Conservation (phyloP, 2,888 invertebrate genomes). For the Meloe dianella region DNA sequence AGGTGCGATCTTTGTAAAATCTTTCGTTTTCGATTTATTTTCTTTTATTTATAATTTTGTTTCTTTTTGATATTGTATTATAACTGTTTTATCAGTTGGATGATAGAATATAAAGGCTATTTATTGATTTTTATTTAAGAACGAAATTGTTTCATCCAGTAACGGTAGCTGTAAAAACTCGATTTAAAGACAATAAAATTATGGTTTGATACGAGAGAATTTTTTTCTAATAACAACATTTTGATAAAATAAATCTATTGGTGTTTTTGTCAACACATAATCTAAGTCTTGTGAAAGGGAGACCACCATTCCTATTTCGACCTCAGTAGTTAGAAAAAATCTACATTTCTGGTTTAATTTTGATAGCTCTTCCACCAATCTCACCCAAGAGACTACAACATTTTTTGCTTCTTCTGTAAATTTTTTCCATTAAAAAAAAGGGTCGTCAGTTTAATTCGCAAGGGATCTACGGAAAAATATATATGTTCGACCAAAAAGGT, state of each 20-base stretch:
- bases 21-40: neutral
- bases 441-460: neutral
- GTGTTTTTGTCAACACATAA: neutral
- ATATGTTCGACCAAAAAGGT: constrained; percentile 22
- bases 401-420: neutral
- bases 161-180: neutral
- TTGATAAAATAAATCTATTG: neutral
- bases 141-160: neutral
- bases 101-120: neutral
- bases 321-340: neutral
- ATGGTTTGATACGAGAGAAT: neutral
- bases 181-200: neutral
- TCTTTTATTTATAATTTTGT: neutral
- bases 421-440: neutral
- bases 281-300: neutral
- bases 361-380: neutral
- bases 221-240: neutral
- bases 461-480: neutral
- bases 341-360: neutral
- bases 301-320: neutral
- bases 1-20: neutral
- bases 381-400: neutral
- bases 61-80: neutral
- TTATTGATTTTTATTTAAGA: neutral
- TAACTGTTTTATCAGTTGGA: neutral